Base-by-base conservation (phyloP, 2,113 vertebrate genomes). In the Dipodomys stephensi region DNA sequence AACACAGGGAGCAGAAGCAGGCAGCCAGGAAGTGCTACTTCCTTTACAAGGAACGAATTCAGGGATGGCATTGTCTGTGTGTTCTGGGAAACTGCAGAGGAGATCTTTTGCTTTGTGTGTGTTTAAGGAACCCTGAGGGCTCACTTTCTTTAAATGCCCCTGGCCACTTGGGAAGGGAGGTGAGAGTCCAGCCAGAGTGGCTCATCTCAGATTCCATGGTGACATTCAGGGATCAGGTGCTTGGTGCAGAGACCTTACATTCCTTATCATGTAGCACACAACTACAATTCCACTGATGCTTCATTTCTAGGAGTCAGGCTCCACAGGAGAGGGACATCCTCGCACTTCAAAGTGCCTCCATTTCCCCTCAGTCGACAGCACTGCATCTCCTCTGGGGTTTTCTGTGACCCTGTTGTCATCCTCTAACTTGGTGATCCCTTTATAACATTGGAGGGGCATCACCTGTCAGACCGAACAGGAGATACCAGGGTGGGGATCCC, bases 261-360 rank as follows among this genome's bases (percentile, higher is more conserved):
- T 91, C 9, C 57, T 91, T 64, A 8, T 25, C 44, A 68, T 71
- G 69, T n/a, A 35, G 65, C 44, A 82, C 83, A 83, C 92, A 83
- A 15, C 8, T 16, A 28, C 46, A 0, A 3, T 44, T 77, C 30
- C 44, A 53, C 15, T 2, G 28, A 46, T 39, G 67, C 60, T 25
- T 90, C 23, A 1, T 25, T 27, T 35, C 28, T 35, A 35, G 91
- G 87, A 73, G 76, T 23, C 87, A 30, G 72, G 35, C 53, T 80
- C 30, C 2, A 0, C 64, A 57, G 18, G 39, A 16, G 83, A 28
- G 20, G 28, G 30, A 25, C 23, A 90, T 71, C 62, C 28, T 67
- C 12, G 39, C 28, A 0, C 69, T 81, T 69, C 46, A 53, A 0
- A 46, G 60, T 7, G 7, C 15, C 23, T n/a, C 15, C 20, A 74